Conservation (phyloP, 2,113 vertebrate species). For the Alouatta palliata region DNA sequence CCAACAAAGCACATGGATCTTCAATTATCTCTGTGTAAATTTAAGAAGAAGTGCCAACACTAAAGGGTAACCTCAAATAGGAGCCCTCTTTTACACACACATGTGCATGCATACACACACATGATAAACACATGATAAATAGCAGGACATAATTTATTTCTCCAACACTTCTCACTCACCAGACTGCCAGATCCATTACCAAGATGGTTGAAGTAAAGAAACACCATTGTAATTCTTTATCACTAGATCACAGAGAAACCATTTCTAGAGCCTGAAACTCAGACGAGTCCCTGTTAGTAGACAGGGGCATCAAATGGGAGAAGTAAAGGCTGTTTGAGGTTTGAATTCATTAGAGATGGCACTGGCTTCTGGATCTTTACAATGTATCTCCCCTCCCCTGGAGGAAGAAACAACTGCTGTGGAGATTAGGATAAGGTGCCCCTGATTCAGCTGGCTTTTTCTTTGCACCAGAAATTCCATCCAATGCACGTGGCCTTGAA, state of each 20-base stretch:
- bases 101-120: background rate
- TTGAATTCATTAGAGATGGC: background rate
- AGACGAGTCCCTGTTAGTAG: background rate
- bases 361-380: background rate
- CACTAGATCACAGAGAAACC: background rate
- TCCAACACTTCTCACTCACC: constrained; percentile 12
- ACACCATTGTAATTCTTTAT: background rate
- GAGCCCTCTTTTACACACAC: background rate
- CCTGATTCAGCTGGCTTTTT: constrained; percentile 24
- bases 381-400: background rate
- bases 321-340: background rate
- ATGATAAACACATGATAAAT: background rate
- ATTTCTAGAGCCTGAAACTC: constrained; percentile 19
- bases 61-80: background rate
- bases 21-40: background rate
- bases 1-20: background rate
- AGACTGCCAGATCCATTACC: background rate
- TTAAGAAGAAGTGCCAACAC: background rate
- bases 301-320: background rate
- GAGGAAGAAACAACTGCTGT: background rate
- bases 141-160: constrained; percentile 17
- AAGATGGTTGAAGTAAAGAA: background rate
- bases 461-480: constrained; percentile 52
- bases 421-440: background rate
- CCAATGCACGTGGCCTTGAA: background rate